phyloP scores from a whole-genome alignment of 2,797 vertebrate species.

The Natrix natrix region DNA sequence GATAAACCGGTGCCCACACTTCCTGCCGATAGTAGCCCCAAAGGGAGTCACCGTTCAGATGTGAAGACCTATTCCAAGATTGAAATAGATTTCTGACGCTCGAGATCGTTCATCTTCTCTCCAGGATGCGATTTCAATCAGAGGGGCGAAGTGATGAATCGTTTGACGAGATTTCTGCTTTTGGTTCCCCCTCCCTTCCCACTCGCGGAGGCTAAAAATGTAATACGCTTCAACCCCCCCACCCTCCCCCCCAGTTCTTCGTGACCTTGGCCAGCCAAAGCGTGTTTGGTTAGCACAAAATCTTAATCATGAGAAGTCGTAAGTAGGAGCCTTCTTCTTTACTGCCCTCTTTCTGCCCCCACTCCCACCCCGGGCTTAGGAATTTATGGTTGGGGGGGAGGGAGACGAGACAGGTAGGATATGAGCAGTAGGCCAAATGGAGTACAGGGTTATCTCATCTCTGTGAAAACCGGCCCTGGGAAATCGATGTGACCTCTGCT shows the following conservation, averaged over 20 bases:
- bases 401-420: constrained; percentile 75
- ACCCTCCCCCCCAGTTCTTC: constrained; percentile 12
- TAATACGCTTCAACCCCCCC: constrained; percentile 60
- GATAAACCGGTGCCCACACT: constrained; percentile 51
- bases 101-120: constrained; percentile 70
- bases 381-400: constrained; percentile 79
- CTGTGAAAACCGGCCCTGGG: constrained; percentile 76
- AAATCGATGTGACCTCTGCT: constrained; percentile 89
- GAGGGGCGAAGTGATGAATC: constrained; percentile 63
- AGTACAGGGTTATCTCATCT: constrained; percentile 84
- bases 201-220: constrained; percentile 58
- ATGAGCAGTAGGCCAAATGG: constrained; percentile 85
- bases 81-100: constrained; percentile 71
- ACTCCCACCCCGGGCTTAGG: constrained; percentile 63
- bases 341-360: constrained; percentile 70
- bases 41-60: constrained; percentile 61
- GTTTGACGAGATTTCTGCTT: constrained; percentile 54
- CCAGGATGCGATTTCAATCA: constrained; percentile 69
- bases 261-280: constrained; percentile 81
- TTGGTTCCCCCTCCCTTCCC: neutral
- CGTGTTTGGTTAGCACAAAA: constrained; percentile 81
- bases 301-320: constrained; percentile 84
- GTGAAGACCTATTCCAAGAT: constrained; percentile 71
- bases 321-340: constrained; percentile 80
- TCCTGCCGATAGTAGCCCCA: constrained; percentile 49